Evolutionary conservation across 2,888 invertebrate species (phyloP), one percentile per base, ranked within the genome.

Genomic region (Saturnia pavonia): DNA sequence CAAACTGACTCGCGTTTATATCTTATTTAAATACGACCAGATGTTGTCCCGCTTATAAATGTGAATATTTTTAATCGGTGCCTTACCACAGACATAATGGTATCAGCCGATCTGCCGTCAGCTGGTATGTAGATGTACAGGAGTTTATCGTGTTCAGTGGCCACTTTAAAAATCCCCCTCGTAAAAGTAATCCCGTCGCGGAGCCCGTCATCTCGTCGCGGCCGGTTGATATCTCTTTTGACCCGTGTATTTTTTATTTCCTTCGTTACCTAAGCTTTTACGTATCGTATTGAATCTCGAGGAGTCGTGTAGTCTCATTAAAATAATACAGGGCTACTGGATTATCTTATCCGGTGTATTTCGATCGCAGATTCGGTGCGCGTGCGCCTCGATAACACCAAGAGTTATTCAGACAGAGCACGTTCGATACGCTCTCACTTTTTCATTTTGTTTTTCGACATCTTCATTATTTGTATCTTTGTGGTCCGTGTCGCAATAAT

Each of bases 261-360:
- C 87, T 88, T 93, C 91, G 91, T 92, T 93, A 91, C 91, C 91
- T 92, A 91, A 91, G 91, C 87, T 87, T 90, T 87, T 84, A 88
- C 85, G 88, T 94, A 94, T 94, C 94, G 90, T 85, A 87, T 87
- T 83, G 90, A 86, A 94, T 93, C 94, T 92, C 87, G 82, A 77
- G 82, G 87, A 93, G 90, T 92, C 92, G 92, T 92, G 93, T 93
- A 92, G 93, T 92, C 94, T 94, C 94, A 94, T 94, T 94, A 94
- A 94, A 94, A 94, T 94, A 92, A 94, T 94, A 92, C 93, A 91
- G 90, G 86, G 93, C 94, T 93, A 93, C 93, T 83, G 94, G 92
- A 94, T 94, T 92, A 94, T 94, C 93, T 94, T 94, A 94, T 94
- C 94, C 93, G 83, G 88, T 91, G 89, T 91, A 90, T 91, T 92